Conservation (phyloP, 2,797 vertebrate genomes). For the Ficedula albicollis region DNA sequence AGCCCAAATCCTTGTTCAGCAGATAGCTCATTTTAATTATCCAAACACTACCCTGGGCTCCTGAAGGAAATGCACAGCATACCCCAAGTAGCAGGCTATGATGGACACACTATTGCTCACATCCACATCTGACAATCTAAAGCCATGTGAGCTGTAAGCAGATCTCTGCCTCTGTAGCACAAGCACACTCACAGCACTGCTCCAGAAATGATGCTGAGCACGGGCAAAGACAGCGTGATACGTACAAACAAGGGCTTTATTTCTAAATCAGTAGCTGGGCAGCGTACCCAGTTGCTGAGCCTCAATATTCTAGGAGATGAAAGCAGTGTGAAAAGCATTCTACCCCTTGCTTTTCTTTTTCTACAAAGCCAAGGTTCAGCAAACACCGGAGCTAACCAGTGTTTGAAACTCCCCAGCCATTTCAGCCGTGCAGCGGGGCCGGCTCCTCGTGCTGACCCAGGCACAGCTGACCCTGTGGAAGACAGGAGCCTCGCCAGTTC, state of each 20-base stretch:
- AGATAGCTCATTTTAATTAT: not conserved
- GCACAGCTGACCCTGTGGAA: not conserved
- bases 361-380: slow-evolving; percentile 6
- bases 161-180: not conserved
- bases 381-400: not conserved
- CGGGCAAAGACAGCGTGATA: fast-evolving
- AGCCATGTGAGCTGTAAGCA: not conserved
- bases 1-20: not conserved
- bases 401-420: not conserved
- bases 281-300: not conserved
- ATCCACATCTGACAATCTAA: fast-evolving
- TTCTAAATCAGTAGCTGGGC: not conserved
- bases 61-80: not conserved
- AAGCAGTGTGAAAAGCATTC: not conserved
- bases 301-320: not conserved
- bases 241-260: not conserved
- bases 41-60: not conserved
- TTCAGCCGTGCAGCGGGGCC: not conserved
- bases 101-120: fast-evolving
- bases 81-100: not conserved
- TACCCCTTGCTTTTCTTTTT: not conserved
- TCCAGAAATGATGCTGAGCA: not conserved
- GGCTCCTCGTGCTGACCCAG: not conserved
- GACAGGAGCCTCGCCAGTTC: not conserved
- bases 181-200: fast-evolving